Evolutionary conservation across 2,888 invertebrate species (phyloP).

Genomic region (Drosophila ustulata): DNA sequence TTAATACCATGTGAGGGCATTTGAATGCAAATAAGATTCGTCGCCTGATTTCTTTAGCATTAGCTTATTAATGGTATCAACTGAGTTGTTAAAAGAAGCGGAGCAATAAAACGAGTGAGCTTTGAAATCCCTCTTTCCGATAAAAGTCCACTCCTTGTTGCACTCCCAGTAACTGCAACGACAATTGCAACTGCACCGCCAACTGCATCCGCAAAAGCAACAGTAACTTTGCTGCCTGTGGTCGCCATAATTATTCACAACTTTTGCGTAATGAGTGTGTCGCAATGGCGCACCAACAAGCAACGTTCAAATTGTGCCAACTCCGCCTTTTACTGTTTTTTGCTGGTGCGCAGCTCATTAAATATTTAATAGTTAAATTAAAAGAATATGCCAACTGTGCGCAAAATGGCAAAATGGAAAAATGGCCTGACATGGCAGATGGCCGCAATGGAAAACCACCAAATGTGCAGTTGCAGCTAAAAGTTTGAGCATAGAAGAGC

Average conservation of each 20-base stretch:
- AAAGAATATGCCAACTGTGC: constrained; percentile 75
- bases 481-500: constrained; percentile 19
- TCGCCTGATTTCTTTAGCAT: no score
- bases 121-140: not conserved
- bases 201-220: constrained; percentile 11
- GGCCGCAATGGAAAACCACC: constrained; percentile 25
- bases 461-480: constrained; percentile 67
- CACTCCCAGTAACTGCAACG: not conserved
- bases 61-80: not conserved
- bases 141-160: constrained; percentile 11
- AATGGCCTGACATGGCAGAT: constrained; percentile 38
- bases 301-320: constrained; percentile 47
- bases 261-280: constrained; percentile 69
- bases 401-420: constrained; percentile 46
- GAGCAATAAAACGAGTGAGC: not conserved
- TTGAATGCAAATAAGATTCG: no score
- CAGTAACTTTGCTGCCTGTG: constrained; percentile 14
- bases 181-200: constrained; percentile 16
- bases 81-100: not conserved
- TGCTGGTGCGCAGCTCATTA: constrained; percentile 66
- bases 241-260: constrained; percentile 67
- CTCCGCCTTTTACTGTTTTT: constrained; percentile 30
- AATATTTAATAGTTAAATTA: constrained; percentile 79
- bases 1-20: no score
- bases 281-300: constrained; percentile 52